Evolutionary conservation across 2,797 vertebrate genomes (phyloP).

Genomic region (Natrix natrix): DNA sequence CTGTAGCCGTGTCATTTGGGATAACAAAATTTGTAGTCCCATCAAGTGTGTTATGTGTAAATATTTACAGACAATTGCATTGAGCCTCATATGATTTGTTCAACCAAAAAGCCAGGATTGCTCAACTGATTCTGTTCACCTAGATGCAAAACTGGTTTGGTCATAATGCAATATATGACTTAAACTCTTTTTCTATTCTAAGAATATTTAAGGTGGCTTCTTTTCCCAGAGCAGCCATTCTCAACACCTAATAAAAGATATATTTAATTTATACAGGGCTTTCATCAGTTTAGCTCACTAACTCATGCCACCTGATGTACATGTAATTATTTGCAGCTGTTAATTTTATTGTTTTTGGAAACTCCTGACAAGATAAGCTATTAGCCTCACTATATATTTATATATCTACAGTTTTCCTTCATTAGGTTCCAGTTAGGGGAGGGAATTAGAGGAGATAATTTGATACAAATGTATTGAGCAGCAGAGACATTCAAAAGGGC

Average conservation of each 20-base stretch:
- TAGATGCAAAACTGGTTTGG: not conserved
- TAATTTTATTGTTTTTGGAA: constrained; percentile 61
- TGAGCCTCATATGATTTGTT: not conserved
- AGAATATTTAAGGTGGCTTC: not conserved
- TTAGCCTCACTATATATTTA: not conserved
- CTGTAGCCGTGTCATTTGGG: not conserved
- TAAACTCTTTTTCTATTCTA: not conserved
- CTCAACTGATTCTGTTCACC: not conserved
- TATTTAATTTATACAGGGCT: constrained; percentile 44
- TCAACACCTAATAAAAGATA: constrained; percentile 35
- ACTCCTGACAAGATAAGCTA: constrained; percentile 2
- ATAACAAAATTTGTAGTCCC: not conserved
- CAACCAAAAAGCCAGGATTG: not conserved
- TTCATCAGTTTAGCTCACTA: constrained; percentile 51
- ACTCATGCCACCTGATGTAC: constrained; percentile 17
- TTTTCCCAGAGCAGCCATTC: constrained; percentile 49
- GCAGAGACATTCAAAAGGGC: not conserved
- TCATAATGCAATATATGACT: not conserved
- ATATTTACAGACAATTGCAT: not conserved
- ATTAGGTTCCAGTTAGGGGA: constrained; percentile 6
- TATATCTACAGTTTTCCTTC: not conserved
- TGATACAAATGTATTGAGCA: not conserved
- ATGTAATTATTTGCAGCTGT: constrained; percentile 32
- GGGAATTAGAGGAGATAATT: not conserved
- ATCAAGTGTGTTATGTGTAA: not conserved